Evolutionary conservation across 2,888 invertebrate species (phyloP).

Genomic region (Machimus atricapillus): DNA sequence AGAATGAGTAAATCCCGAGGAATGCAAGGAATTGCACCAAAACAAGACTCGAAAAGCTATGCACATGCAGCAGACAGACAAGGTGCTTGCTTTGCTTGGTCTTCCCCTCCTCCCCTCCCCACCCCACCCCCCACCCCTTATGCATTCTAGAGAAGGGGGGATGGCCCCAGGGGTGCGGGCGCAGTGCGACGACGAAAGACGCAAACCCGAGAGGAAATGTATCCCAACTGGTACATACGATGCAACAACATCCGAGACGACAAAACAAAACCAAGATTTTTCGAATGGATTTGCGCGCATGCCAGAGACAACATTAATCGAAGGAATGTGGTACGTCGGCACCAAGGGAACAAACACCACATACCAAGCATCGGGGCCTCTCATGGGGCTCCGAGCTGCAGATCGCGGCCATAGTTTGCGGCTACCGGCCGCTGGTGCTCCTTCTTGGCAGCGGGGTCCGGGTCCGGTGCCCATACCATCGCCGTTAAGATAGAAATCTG

Average conservation of each 20-base stretch:
- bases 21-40: slow-evolving; percentile 14
- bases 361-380: background rate
- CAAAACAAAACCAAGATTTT: background rate
- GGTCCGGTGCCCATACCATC: background rate
- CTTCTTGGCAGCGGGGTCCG: background rate
- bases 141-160: too few relatives aligned
- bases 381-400: background rate
- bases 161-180: background rate
- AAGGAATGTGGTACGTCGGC: background rate
- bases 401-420: background rate
- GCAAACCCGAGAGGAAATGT: background rate
- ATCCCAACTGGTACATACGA: background rate
- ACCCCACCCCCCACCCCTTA: background rate
- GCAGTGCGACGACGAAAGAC: background rate
- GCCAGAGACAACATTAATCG: slow-evolving; percentile 1
- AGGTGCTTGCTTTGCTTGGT: background rate
- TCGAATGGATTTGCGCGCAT: background rate
- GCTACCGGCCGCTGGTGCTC: background rate
- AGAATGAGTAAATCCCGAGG: slow-evolving; percentile 3
- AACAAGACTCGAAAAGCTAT: background rate
- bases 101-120: background rate
- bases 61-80: background rate
- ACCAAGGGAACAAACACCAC: background rate
- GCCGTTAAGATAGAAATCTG: background rate
- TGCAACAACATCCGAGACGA: background rate